Conservation (phyloP, 2,888 invertebrate species). For the Cheilosia grossa region DNA sequence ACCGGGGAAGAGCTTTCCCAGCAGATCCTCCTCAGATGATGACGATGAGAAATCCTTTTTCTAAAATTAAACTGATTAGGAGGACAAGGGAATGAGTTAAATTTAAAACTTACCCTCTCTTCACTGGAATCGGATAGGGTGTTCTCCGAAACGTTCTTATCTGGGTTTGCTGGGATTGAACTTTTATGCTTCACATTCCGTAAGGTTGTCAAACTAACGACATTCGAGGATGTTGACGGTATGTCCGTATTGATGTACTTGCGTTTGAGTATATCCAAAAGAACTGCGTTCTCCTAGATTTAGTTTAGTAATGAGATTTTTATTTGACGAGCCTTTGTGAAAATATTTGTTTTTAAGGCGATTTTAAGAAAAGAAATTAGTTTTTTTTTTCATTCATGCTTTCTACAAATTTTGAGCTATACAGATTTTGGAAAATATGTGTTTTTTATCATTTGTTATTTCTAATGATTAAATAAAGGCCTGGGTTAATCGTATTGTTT, state of each 20-base stretch:
- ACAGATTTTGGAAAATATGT: constrained; percentile 31
- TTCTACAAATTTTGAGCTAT: constrained; percentile 14
- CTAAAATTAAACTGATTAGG: constrained; percentile 19
- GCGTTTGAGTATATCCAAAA: constrained; percentile 76
- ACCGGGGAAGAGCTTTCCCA: constrained; percentile 36
- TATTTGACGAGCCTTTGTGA: constrained; percentile 10
- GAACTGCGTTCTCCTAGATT: constrained; percentile 75
- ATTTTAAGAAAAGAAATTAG: constrained; percentile 19
- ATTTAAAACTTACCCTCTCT: constrained; percentile 35
- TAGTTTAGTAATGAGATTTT: constrained; percentile 19
- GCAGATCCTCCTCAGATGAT: constrained; percentile 52
- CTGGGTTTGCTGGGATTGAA: constrained; percentile 37
- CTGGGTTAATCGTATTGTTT: neutral
- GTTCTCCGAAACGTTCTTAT: constrained; percentile 55
- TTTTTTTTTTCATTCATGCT: constrained; percentile 22
- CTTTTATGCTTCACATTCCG: constrained; percentile 75
- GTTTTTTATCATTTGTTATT: constrained; percentile 11
- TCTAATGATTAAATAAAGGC: constrained; percentile 18
- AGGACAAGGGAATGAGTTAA: neutral
- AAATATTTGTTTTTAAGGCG: neutral
- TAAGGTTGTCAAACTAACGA: constrained; percentile 77
- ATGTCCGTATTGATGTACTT: constrained; percentile 77
- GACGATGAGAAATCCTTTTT: constrained; percentile 33
- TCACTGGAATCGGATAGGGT: constrained; percentile 54
- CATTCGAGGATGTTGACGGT: constrained; percentile 76